phyloP scores from a whole-genome alignment of 2,797 vertebrate genomes.

The Acanthurus tractus region DNA sequence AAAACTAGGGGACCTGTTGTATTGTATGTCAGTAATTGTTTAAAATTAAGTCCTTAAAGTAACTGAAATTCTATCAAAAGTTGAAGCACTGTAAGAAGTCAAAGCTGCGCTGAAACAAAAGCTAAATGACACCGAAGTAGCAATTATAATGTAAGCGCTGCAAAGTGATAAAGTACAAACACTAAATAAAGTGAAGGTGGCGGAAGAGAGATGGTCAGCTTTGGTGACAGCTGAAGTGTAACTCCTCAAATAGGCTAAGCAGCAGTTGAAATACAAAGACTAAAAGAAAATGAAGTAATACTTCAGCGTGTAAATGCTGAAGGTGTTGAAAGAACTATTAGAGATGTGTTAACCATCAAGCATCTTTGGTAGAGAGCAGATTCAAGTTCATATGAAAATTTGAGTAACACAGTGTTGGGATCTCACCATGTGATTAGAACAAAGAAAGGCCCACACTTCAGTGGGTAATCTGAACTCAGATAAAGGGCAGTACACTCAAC shows the following conservation, averaged over 20 bases:
- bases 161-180: neutral
- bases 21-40: neutral
- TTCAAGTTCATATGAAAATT: neutral
- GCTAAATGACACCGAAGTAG: neutral
- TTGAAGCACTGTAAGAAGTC: neutral
- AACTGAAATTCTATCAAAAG: no score
- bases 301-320: neutral
- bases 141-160: neutral
- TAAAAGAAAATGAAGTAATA: conserved; percentile 1
- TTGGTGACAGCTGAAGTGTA: neutral
- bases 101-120: conserved; percentile 8
- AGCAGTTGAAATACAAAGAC: neutral
- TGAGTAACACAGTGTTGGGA: neutral
- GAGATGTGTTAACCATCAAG: neutral
- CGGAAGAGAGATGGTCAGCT: neutral
- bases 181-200: neutral
- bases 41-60: neutral
- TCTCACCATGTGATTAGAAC: no score
- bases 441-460: no score
- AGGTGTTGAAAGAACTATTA: neutral
- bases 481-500: no score
- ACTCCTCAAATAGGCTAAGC: neutral
- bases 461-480: no score
- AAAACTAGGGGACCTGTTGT: no score
- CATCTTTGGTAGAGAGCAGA: neutral